Conservation (phyloP, 2,888 invertebrate genomes). For the Dasysyrphus tricinctus region DNA sequence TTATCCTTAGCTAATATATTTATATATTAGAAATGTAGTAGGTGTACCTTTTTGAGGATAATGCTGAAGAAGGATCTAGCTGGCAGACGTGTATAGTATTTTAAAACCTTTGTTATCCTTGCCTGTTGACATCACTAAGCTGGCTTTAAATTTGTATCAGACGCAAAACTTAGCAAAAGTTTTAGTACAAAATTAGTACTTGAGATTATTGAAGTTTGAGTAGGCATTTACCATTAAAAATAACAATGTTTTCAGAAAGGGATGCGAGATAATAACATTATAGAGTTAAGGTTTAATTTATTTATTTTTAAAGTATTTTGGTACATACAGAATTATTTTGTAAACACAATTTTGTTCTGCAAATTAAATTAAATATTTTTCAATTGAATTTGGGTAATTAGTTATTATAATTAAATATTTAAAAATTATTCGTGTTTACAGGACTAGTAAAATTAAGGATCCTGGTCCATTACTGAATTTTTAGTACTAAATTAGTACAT, state of each 20-base stretch:
- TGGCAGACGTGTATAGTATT: slow-evolving; percentile 52
- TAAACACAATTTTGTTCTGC: too few relatives aligned
- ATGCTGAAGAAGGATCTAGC: slow-evolving; percentile 21
- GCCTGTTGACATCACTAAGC: slow-evolving; percentile 63
- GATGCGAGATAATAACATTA: background rate
- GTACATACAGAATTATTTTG: background rate
- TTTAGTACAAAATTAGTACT: slow-evolving; percentile 45
- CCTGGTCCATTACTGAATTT: background rate
- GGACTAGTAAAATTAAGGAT: too few relatives aligned
- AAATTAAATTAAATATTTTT: too few relatives aligned
- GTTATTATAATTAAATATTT: too few relatives aligned
- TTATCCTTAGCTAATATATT: slow-evolving; percentile 24
- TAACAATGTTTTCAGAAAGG: background rate
- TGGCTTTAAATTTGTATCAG: slow-evolving; percentile 56
- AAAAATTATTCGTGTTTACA: too few relatives aligned
- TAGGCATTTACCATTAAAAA: background rate
- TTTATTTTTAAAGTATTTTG: background rate
- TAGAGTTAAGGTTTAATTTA: background rate
- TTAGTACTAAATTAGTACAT: background rate
- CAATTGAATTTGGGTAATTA: too few relatives aligned
- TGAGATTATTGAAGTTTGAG: background rate
- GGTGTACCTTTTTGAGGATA: slow-evolving; percentile 43
- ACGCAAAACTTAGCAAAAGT: slow-evolving; percentile 19
- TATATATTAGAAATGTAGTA: slow-evolving; percentile 33
- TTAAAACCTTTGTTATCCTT: slow-evolving; percentile 68